Conservation (phyloP, 2,113 vertebrate genomes). For the Salvelinus sp. region DNA sequence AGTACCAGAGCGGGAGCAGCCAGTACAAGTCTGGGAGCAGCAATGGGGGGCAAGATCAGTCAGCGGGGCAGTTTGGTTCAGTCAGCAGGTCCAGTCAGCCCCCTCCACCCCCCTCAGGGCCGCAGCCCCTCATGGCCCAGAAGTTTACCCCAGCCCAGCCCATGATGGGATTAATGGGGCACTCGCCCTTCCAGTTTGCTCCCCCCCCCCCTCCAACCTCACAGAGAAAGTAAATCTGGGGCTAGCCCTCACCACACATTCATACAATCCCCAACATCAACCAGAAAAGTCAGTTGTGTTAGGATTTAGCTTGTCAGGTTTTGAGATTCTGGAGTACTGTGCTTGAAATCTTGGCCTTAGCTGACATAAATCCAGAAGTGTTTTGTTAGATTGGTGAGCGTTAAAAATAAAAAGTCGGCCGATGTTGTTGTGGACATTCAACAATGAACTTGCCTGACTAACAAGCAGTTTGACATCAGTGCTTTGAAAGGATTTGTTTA, state of each 20-base stretch:
- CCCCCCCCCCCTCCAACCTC: constrained; percentile 79
- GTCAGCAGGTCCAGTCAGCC: constrained; percentile 48
- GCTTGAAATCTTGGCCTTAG: background rate
- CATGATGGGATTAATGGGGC: constrained; percentile 87
- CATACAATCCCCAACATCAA: background rate
- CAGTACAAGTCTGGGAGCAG: constrained; percentile 60
- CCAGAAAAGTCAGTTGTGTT: constrained; percentile 2
- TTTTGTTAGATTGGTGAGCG: background rate
- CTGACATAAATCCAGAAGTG: background rate
- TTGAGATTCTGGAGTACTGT: background rate
- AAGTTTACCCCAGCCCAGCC: constrained; percentile 87
- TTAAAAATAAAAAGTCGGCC: too few relatives aligned
- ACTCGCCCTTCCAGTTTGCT: constrained; percentile 81
- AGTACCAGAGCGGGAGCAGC: constrained; percentile 62
- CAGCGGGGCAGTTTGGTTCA: constrained; percentile 41
- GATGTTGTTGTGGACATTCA: background rate
- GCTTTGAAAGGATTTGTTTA: background rate
- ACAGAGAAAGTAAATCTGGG: constrained; percentile 76
- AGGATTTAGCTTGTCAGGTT: background rate
- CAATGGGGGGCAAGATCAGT: constrained; percentile 57
- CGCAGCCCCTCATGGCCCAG: constrained; percentile 92
- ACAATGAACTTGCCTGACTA: background rate
- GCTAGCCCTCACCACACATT: constrained; percentile 4
- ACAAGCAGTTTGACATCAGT: background rate
- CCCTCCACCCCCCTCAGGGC: constrained; percentile 61